Evolutionary conservation across 92 coral and sea anemone species (phyloP).

Genomic region (Heliopora coerulea): DNA sequence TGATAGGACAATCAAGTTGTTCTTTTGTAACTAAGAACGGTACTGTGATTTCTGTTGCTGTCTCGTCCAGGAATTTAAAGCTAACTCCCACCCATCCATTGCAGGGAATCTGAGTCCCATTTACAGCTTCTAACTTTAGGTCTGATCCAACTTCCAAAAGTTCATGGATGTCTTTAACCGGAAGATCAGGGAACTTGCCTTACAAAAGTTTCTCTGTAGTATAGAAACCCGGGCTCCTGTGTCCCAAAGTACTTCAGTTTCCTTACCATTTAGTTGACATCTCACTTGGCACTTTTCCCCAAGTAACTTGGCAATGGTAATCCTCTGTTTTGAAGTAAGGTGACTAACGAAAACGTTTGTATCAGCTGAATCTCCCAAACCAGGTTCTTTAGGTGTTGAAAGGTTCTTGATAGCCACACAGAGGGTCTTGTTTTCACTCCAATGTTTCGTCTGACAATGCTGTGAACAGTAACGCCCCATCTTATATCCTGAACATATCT

Average conservation of each 20-base stretch:
- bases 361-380: constrained; percentile 40
- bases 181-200: neutral
- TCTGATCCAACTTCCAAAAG: neutral
- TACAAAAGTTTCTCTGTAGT: constrained; percentile 14
- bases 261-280: constrained; percentile 45
- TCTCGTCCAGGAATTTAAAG: constrained; percentile 45
- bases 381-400: neutral
- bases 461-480: constrained; percentile 46
- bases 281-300: constrained; percentile 48
- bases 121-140: constrained; percentile 49
- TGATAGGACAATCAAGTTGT: too few relatives aligned
- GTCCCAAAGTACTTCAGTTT: constrained; percentile 54
- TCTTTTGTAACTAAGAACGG: too few relatives aligned
- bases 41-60: too few relatives aligned
- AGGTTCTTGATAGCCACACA: constrained; percentile 53
- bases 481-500: constrained; percentile 44
- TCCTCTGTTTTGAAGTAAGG: constrained; percentile 46
- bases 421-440: constrained; percentile 49
- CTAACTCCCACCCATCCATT: constrained; percentile 54
- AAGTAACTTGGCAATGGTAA: constrained; percentile 42
- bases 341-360: constrained; percentile 44
- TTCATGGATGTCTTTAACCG: neutral
- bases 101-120: constrained; percentile 57
- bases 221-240: constrained; percentile 63
- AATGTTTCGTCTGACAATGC: constrained; percentile 52